Base-by-base conservation (phyloP, 2,888 invertebrate genomes). In the Arrhopalites spinosus region DNA sequence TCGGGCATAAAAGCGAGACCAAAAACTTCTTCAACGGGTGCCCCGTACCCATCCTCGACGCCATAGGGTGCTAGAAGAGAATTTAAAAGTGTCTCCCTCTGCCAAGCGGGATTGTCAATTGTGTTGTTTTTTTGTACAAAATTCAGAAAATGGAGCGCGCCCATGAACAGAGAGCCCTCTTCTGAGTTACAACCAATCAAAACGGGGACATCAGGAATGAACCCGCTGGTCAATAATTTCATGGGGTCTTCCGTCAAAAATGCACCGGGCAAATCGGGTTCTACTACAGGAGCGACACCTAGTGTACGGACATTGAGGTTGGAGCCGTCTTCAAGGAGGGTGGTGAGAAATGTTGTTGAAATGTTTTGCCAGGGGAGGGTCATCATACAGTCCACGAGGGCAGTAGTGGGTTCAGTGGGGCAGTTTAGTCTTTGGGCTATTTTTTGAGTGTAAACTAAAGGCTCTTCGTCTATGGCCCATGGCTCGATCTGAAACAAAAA, bases 391-490 rank as follows among this genome's bases (percentile, higher is more conserved):
- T 64, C 66, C 1, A 73, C 64, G 1, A 73, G 27, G 0, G 47
- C 36, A 36, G 47, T 73, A 11, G 66, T 66, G 5, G n/a, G 7
- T 11, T 27, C 45, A 8, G 7, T 29, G 11, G 73, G 47, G 23
- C 73, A 73, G 30, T 66, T 53, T 1, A 64, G 15, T 20, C 15
- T 20, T 50, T 27, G 2, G 5, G 66, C 47, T 27, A 73, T 29
- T 66, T 64, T 25, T 47, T 27, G 30, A 5, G 73, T 66, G 20
- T 45, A 50, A 13, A 74, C 63, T 13, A 47, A 66, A 1, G 80
- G 79, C 25, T 74, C 30, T 0, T 29, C 23, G 29, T 78, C 76
- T 15, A 78, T 67, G 13, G 78, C 79, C 79, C 79, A 81, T 23
- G 79, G 80, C 20, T 76, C 50, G 1, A 78, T 29, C 0, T 36